A percentile compares a stretch with the other conserved stretches of the same genome.
phyloP scores from a whole-genome alignment of 2,797 vertebrate species.

The Bovichtus variegatus region DNA sequence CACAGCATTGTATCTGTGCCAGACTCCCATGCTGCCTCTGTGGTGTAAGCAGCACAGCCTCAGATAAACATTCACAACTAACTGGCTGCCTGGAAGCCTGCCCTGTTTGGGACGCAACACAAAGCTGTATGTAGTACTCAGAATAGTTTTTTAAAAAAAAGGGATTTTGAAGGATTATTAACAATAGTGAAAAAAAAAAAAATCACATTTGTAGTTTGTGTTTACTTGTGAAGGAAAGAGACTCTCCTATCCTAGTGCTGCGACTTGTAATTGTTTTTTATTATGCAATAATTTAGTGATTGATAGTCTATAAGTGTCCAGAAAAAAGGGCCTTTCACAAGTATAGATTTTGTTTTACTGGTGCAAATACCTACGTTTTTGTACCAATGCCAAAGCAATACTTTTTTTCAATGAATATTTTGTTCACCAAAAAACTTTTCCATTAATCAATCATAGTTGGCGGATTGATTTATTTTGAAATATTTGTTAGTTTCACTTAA shows the following conservation, averaged over 20 bases:
- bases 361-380: not conserved
- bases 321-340: not conserved
- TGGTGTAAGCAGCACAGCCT: conserved; percentile 56
- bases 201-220: not conserved
- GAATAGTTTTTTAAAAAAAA: conserved; percentile 12
- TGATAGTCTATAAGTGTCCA: not conserved
- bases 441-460: not conserved
- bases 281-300: not conserved
- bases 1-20: conserved; percentile 56
- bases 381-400: not conserved
- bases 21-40: conserved; percentile 66
- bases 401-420: not conserved
- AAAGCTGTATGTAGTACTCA: conserved; percentile 28
- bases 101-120: conserved; percentile 33
- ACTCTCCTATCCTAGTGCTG: not conserved
- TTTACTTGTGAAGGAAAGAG: not conserved
- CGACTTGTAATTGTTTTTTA: not conserved
- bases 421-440: not conserved
- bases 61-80: conserved; percentile 61
- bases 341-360: not conserved
- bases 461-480: not conserved
- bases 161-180: conserved; percentile 40
- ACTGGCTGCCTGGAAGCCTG: conserved; percentile 37
- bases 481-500: not conserved
- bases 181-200: conserved; percentile 3